Percentiles rank a stretch among this genome's conserved stretches.
Conservation (phyloP, 2,888 invertebrate species). For the Furcula furcula region DNA sequence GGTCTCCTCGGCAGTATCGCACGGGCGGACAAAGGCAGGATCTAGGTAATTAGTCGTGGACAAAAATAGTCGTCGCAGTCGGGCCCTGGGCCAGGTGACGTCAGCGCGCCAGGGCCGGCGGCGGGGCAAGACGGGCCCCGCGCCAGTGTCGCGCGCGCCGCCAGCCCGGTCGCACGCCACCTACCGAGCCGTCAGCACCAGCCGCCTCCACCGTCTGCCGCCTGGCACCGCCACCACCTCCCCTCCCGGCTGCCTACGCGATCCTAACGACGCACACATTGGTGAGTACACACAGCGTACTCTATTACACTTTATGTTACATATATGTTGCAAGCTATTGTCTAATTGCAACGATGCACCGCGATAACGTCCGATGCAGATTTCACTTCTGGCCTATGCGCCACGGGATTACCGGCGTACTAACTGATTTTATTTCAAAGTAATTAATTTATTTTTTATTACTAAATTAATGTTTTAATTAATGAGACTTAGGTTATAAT, state of each 20-base stretch:
- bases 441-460: conserved; percentile 11
- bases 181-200: conserved; percentile 39
- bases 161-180: conserved; percentile 73
- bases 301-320: conserved; percentile 31
- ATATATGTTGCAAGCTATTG: conserved; percentile 49
- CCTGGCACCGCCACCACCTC: conserved; percentile 33
- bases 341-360: conserved; percentile 60
- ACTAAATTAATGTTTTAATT: conserved; percentile 23
- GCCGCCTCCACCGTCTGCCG: conserved; percentile 37
- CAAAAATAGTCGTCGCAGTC: conserved; percentile 75
- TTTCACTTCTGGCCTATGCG: conserved; percentile 60
- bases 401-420: conserved; percentile 26
- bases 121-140: conserved; percentile 82
- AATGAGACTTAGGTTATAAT: conserved; percentile 52
- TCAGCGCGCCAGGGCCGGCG: conserved; percentile 73
- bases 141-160: conserved; percentile 81
- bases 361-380: conserved; percentile 56
- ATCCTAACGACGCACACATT: conserved; percentile 33
- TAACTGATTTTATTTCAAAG: conserved; percentile 9
- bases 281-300: conserved; percentile 42
- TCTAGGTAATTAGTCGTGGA: conserved; percentile 77
- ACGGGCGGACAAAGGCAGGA: conserved; percentile 72
- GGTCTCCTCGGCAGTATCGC: conserved; percentile 64
- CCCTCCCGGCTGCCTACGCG: conserved; percentile 40
- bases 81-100: conserved; percentile 82